phyloP scores from a whole-genome alignment of 2,797 vertebrate species.

The Microchirus variegatus region DNA sequence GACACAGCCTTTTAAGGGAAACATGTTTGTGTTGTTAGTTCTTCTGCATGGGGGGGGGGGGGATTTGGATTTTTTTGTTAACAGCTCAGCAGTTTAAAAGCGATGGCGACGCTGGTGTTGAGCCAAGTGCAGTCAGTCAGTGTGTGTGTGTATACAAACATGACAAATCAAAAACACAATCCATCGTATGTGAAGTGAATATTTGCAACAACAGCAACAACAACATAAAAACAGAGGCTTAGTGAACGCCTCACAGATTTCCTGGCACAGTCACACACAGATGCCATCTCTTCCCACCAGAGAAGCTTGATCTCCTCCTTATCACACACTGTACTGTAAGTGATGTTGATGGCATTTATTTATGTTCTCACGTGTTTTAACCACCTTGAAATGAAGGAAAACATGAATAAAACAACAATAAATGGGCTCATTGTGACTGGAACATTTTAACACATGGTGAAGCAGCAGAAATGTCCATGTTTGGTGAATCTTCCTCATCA shows the following conservation, averaged over 20 bases:
- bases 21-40: too few relatives aligned
- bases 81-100: too few relatives aligned
- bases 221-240: constrained; percentile 48
- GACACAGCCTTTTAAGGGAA: too few relatives aligned
- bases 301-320: constrained; percentile 21
- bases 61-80: too few relatives aligned
- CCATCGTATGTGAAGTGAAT: constrained; percentile 21
- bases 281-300: constrained; percentile 37
- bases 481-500: too few relatives aligned
- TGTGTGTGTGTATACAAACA: constrained; percentile 6
- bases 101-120: too few relatives aligned
- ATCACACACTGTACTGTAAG: background rate
- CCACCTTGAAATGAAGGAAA: background rate
- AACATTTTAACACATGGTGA: too few relatives aligned
- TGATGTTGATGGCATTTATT: constrained; percentile 11
- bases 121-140: too few relatives aligned
- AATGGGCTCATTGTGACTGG: too few relatives aligned
- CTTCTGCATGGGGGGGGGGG: too few relatives aligned
- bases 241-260: constrained; percentile 41
- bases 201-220: constrained; percentile 30
- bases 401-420: too few relatives aligned
- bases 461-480: too few relatives aligned
- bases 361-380: background rate
- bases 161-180: constrained; percentile 31
- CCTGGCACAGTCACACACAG: constrained; percentile 46